Evolutionary conservation across 1,140 invertebrate genomes (phyloP), one percentile per base, ranked within the genome.

Genomic region (Brachionus manjavacas): DNA sequence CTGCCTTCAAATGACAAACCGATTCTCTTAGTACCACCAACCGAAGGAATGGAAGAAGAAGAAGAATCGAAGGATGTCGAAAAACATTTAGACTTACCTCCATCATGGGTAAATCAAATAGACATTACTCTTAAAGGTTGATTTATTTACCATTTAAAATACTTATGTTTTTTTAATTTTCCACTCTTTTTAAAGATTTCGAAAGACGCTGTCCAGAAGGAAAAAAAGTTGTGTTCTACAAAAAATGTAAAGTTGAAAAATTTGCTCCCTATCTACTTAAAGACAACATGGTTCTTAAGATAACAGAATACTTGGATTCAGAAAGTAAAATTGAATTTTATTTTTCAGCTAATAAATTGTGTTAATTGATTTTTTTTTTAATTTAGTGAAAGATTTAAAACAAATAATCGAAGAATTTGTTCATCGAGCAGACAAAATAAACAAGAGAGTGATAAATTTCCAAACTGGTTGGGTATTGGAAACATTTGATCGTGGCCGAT

Each of bases 61-160:
- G 88, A 89, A 28, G 88, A 88, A 85, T 86, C 87, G 16, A 86
- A 88, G 39, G 87, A 89, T 55, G 85, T 87, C 41, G 88, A 89
- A 81, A 88, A 88, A 80, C 86, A 88, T 87, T 89, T 95, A 23
- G 93, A 94, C 85, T 93, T 95, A 91, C 94, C 94, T 0, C 87
- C 90, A 11, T 93, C 94, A 41, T 96, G 95, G 93, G 93, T 94
- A 4, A 90, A 92, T 72, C 91, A 92, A 55, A 91, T 96, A 7
- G 89, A 92, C 70, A 92, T 96, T 23, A 89, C 92, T 0, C 89
- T 91, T 85, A 89, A 92, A 87, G 92, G 93, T 94, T 83, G 23
- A 43, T 68, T 14, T 12, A 35, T 16, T 83, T 39, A n/a, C 4
- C 14, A 35, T 31, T 20, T 16, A 60, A 16, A 20, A 31, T 11